Evolutionary conservation across 2,888 invertebrate species (phyloP).

Genomic region (Polydrusus tereticollis): DNA sequence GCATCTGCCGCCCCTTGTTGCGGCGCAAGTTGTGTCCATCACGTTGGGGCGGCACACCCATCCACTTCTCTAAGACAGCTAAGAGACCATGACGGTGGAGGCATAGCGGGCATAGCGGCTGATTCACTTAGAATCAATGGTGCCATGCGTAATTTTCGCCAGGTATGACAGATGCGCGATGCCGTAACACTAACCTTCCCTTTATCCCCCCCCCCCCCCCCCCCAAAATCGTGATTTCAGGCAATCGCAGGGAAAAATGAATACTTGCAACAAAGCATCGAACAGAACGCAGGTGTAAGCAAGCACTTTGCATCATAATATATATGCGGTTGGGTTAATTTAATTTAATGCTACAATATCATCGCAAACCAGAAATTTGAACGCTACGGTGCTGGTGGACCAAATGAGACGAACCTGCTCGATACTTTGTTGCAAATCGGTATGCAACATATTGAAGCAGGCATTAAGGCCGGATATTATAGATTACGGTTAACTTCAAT

Average conservation of each 20-base stretch:
- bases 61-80: constrained; percentile 90
- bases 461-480: no score
- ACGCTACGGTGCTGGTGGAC: no score
- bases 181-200: neutral
- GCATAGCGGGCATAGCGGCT: constrained; percentile 95
- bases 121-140: constrained; percentile 97
- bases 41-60: constrained; percentile 68
- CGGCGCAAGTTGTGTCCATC: constrained; percentile 70
- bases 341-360: no score
- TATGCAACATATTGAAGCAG: no score
- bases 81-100: constrained; percentile 78
- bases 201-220: neutral
- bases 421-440: no score
- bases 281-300: no score
- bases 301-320: no score
- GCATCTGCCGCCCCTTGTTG: constrained; percentile 73
- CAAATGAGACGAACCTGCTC: no score
- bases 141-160: constrained; percentile 95
- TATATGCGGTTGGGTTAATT: no score
- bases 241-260: constrained; percentile 22
- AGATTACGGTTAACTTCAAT: no score
- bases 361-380: no score
- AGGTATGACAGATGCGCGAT: constrained; percentile 73
- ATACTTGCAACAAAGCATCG: neutral
- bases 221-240: constrained; percentile 2